Base-by-base conservation (phyloP, 1,140 invertebrate species). In the Listronotus oregonensis region DNA sequence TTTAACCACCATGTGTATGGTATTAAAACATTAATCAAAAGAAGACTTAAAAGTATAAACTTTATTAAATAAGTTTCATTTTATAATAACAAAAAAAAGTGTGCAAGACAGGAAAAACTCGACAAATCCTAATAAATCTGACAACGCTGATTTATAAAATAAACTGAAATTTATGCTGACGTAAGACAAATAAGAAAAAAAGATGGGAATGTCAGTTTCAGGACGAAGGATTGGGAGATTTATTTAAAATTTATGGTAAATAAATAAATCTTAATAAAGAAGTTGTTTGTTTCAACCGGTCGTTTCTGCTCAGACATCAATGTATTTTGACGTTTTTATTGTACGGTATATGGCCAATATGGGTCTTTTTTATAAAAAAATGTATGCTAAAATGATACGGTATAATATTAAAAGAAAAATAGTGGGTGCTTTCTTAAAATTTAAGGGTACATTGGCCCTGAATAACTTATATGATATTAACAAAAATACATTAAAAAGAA, bases 211-310 rank as follows among this genome's bases (percentile, higher is more conserved):
- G 63, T 65, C 63, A 58, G 63, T 65, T 51, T 40, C 63, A 65
- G 63, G 18, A 14, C 47, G 47, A 58, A 40, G 52, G 52, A 46
- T 32, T 27, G 10, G 62, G 31, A 57, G 62, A 64, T 64, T 64
- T 64, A 64, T 64, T 64, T 64, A 49, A 64, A 64, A 64, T 64
- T 64, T 64, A 64, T 64, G 62, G 62, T 64, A 64, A 64, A 64
- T 64, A 64, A 64, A 64, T 64, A 64, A 64, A 64, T 64, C 62
- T 64, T 64, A 64, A 56, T 64, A 64, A 64, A 64, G 52, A 42
- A 47, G 54, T 64, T 64, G 62, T 64, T 64, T 64, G 62, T 64
- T 64, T 64, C 62, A 64, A 40, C 14, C 40, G 14, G 60, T 21
- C 8, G 34, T 37, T 37, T 37, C 11, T 9, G 34, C 21, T 14